phyloP scores from a whole-genome alignment of 2,797 vertebrate genomes.

The Anguilla marmorata region DNA sequence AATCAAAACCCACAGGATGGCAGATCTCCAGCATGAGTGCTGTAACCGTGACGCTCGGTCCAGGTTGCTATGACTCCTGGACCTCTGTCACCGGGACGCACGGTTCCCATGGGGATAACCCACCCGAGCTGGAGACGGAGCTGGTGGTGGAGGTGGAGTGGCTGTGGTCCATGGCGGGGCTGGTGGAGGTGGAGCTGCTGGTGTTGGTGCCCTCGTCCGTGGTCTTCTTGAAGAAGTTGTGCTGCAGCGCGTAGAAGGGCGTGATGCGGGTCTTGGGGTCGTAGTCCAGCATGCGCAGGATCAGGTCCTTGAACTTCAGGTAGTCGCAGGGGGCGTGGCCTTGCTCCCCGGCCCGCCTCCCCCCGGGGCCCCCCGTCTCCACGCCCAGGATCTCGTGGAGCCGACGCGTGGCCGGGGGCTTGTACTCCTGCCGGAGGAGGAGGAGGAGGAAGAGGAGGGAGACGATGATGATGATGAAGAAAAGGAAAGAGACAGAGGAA shows the following conservation, averaged over 20 bases:
- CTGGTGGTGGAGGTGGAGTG: slow-evolving; percentile 94
- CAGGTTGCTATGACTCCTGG: no score
- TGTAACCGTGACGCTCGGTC: no score
- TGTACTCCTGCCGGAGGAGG: slow-evolving; percentile 79
- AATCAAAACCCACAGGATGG: no score
- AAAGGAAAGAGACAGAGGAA: not conserved
- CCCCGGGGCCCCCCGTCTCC: slow-evolving; percentile 90
- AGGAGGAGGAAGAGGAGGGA: slow-evolving; percentile 34
- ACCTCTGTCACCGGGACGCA: no score
- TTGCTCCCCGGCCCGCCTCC: slow-evolving; percentile 87
- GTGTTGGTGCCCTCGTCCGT: slow-evolving; percentile 95
- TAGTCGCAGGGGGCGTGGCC: slow-evolving; percentile 93
- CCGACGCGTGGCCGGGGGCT: slow-evolving; percentile 87
- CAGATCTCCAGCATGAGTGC: no score
- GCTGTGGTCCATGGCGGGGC: slow-evolving; percentile 91
- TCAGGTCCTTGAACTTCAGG: slow-evolving; percentile 96
- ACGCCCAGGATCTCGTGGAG: slow-evolving; percentile 93
- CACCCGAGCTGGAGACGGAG: slow-evolving; percentile 94
- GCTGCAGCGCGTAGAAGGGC: slow-evolving; percentile 93
- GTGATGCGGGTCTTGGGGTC: slow-evolving; percentile 94
- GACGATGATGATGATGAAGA: slow-evolving; percentile 40
- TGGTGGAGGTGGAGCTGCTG: slow-evolving; percentile 92
- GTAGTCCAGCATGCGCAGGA: slow-evolving; percentile 94
- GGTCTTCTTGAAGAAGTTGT: slow-evolving; percentile 95
- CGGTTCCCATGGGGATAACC: not conserved